These are phyloP conservation scores for Ephydatia muelleri DNA, from an alignment of 37 sponge, comb jelly and placozoan species.

Conservation along the genomic window DNA sequence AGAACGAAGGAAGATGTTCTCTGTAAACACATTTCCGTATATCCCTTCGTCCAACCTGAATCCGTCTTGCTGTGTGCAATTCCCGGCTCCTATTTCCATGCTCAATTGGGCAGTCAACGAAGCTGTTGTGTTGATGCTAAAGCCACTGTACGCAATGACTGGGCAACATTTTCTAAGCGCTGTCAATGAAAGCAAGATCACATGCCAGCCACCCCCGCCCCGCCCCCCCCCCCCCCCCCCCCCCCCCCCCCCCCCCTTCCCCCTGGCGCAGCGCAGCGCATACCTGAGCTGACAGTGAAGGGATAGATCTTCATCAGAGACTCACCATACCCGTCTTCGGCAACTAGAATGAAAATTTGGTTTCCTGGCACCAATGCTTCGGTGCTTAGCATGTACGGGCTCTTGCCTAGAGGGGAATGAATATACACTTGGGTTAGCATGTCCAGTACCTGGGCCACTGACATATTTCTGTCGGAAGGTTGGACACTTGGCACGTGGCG, in stretches of 20 bases:
- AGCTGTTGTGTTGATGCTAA: neutral
- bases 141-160: neutral
- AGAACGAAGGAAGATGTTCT: too few species aligned
- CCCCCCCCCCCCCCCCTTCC: too few species aligned
- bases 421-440: too few species aligned
- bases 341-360: slow-evolving; percentile 22
- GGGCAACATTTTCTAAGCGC: slow-evolving; percentile 56
- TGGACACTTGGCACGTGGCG: slow-evolving; percentile 33
- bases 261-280: neutral
- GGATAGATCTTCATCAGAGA: slow-evolving; percentile 42
- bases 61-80: slow-evolving; percentile 42
- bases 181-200: neutral
- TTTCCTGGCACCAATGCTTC: too few species aligned
- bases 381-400: too few species aligned
- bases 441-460: neutral
- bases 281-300: slow-evolving; percentile 40
- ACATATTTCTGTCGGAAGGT: slow-evolving; percentile 19
- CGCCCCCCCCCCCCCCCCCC: too few species aligned
- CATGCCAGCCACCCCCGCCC: too few species aligned
- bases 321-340: slow-evolving; percentile 39
- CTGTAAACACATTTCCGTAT: neutral
- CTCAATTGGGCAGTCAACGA: neutral
- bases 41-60: slow-evolving; percentile 33
- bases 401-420: too few species aligned
- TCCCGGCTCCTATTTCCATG: slow-evolving; percentile 20